A percentile compares a stretch with the other conserved stretches of the same genome.
Evolutionary conservation across 2,888 invertebrate species (phyloP).

Genomic region (Reticulitermes lucifugus): DNA sequence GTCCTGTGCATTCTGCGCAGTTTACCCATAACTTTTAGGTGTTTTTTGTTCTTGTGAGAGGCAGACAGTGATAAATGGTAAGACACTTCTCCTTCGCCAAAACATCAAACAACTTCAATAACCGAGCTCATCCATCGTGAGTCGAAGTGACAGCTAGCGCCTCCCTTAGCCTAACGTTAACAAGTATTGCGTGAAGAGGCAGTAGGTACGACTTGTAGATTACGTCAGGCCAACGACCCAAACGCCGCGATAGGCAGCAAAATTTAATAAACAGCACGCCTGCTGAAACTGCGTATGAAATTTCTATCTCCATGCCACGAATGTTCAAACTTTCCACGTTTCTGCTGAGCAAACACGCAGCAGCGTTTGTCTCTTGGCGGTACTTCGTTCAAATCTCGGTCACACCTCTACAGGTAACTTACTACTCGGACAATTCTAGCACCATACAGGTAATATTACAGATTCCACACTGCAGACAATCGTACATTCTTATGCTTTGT

Average conservation of each 20-base stretch:
- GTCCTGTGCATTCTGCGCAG: not conserved
- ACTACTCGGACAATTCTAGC: too few species aligned
- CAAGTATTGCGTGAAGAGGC: not conserved
- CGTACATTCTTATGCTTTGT: too few species aligned
- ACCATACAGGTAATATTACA: too few species aligned
- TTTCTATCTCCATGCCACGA: too few species aligned
- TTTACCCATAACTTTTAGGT: not conserved
- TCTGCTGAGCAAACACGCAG: too few species aligned
- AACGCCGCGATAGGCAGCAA: not conserved
- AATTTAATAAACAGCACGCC: not conserved
- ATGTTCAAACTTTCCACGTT: too few species aligned
- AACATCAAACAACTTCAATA: constrained; percentile 10
- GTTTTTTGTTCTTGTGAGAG: not conserved
- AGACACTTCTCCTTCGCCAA: constrained; percentile 8
- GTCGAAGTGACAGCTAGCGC: not conserved
- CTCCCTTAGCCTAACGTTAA: constrained; percentile 7
- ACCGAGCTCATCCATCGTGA: constrained; percentile 11
- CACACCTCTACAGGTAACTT: too few species aligned
- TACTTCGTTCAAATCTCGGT: too few species aligned
- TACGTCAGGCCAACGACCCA: not conserved
- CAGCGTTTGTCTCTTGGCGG: too few species aligned
- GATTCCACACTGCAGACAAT: too few species aligned
- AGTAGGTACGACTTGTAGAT: too few species aligned
- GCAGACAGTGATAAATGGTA: constrained; percentile 13
- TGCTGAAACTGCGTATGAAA: not conserved